These are phyloP conservation scores for Myodes glareolus DNA, from an alignment of 2,113 vertebrate species.

Conservation along the genomic window DNA sequence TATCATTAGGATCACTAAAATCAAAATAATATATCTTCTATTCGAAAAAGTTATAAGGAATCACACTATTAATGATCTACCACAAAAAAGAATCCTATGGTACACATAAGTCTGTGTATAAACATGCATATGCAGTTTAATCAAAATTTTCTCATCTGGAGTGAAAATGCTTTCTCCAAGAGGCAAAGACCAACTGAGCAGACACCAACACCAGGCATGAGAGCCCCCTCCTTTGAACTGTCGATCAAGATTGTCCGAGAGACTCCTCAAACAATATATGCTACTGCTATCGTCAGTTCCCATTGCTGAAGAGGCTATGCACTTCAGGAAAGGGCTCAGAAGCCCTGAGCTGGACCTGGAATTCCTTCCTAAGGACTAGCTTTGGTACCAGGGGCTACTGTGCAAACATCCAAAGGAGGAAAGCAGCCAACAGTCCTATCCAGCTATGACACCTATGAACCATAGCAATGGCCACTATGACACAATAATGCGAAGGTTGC, in stretches of 20 bases:
- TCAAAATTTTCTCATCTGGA: neutral
- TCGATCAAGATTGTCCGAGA: neutral
- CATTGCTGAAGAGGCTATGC: neutral
- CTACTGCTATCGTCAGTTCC: neutral
- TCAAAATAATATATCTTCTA: slow-evolving; percentile 15
- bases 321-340: neutral
- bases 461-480: neutral
- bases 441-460: neutral
- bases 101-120: neutral
- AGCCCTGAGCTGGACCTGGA: neutral
- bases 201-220: neutral
- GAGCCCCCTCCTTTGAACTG: neutral
- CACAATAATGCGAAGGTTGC: neutral
- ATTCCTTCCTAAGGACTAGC: neutral
- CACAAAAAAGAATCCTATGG: too few species aligned
- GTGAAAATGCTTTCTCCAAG: neutral
- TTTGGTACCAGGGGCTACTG: neutral
- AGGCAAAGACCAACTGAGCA: neutral
- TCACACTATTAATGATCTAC: neutral
- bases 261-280: neutral
- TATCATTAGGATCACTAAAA: slow-evolving; percentile 6
- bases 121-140: neutral
- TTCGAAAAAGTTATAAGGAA: slow-evolving; percentile 1
- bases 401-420: neutral
- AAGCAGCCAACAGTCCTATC: neutral